These are phyloP conservation scores for Gymnothorax reevesii DNA, from an alignment of 2,797 vertebrate species.

Conservation along the genomic window DNA sequence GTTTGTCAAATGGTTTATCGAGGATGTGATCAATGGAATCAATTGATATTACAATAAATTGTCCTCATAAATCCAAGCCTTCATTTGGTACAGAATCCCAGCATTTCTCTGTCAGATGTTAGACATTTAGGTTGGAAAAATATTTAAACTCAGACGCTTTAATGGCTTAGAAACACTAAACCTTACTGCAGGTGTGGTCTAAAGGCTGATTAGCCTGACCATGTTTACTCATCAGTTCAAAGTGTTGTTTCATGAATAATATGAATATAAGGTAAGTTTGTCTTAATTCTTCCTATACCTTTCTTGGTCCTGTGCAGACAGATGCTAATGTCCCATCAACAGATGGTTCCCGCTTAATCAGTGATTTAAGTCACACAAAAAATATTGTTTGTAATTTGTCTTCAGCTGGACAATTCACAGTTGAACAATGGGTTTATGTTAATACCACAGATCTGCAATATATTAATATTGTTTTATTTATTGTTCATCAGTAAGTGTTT, in stretches of 20 bases:
- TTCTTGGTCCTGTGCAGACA: neutral
- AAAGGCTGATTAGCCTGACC: neutral
- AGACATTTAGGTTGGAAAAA: neutral
- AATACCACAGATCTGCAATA: neutral
- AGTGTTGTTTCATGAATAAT: neutral
- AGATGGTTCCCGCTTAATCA: no score
- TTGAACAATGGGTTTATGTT: neutral
- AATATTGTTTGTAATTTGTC: neutral
- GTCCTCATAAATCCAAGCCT: conserved; percentile 54
- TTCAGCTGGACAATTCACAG: neutral
- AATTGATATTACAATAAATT: neutral
- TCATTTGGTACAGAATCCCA: conserved; percentile 69
- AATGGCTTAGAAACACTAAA: neutral
- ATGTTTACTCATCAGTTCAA: neutral
- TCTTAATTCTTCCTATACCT: neutral
- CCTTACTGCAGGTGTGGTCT: neutral
- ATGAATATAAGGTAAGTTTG: neutral
- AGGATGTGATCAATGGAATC: conserved; percentile 1
- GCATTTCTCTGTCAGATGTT: conserved; percentile 60
- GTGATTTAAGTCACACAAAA: neutral
- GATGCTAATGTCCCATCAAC: neutral
- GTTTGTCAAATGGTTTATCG: neutral
- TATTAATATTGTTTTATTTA: neutral
- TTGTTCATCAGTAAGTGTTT: neutral
- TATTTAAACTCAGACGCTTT: neutral